phyloP scores from a whole-genome alignment of 2,888 invertebrate genomes.

The Hylaea fasciaria region DNA sequence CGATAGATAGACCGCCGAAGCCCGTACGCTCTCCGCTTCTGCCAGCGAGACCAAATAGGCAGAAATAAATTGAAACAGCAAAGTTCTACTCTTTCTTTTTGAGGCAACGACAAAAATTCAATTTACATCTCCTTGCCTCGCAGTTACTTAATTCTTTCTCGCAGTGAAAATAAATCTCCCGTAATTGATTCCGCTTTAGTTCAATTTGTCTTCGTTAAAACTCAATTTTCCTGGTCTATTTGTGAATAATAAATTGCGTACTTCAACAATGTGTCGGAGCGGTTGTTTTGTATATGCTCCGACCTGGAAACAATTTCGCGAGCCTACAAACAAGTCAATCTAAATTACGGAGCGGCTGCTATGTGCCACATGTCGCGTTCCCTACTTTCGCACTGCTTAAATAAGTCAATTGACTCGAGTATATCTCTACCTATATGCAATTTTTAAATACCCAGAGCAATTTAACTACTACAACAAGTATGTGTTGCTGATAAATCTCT shows the following conservation, averaged over 20 bases:
- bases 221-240: constrained; percentile 82
- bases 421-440: no score
- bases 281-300: constrained; percentile 64
- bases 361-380: constrained; percentile 24
- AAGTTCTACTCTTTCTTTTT: constrained; percentile 65
- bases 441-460: constrained; percentile 5
- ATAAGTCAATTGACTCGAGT: constrained; percentile 13
- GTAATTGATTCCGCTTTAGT: constrained; percentile 83
- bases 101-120: constrained; percentile 75
- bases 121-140: constrained; percentile 78
- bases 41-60: constrained; percentile 39
- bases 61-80: constrained; percentile 52
- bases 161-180: constrained; percentile 80
- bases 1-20: background rate
- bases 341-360: constrained; percentile 61
- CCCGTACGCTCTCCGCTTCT: constrained; percentile 16
- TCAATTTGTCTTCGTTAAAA: constrained; percentile 84
- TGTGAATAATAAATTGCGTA: constrained; percentile 82
- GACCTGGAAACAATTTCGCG: constrained; percentile 64
- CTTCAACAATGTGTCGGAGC: constrained; percentile 68
- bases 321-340: constrained; percentile 71
- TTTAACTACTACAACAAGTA: no score
- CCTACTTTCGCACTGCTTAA: constrained; percentile 27
- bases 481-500: no score
- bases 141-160: constrained; percentile 79